These are phyloP conservation scores for Leptinotarsa juncta DNA, from an alignment of 2,888 invertebrate species.

Conservation along the genomic window DNA sequence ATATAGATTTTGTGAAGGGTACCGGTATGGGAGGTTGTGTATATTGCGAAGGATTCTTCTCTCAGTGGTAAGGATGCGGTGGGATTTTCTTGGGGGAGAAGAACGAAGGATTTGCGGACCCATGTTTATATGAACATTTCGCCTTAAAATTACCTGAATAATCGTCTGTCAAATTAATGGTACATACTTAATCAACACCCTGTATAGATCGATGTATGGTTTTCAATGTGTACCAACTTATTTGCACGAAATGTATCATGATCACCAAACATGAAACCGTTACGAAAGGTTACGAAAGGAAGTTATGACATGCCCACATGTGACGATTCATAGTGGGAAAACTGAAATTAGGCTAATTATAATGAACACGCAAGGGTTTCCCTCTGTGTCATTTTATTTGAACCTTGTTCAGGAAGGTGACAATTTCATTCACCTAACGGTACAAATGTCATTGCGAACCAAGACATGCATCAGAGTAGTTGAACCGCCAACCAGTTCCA, in stretches of 20 bases:
- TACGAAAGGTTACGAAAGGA: neutral
- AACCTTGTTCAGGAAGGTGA: neutral
- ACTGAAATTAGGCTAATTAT: constrained; percentile 15
- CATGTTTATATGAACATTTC: too few species aligned
- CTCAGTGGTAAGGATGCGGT: too few species aligned
- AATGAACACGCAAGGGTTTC: constrained; percentile 18
- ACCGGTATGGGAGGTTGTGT: too few species aligned
- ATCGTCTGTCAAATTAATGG: too few species aligned
- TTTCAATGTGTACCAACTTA: neutral
- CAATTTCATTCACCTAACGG: constrained; percentile 16
- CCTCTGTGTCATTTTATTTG: constrained; percentile 2
- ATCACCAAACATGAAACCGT: neutral
- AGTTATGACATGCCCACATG: neutral
- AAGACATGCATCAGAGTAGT: neutral
- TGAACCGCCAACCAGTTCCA: neutral
- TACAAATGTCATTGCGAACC: constrained; percentile 7
- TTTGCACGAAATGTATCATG: neutral
- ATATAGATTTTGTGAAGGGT: too few species aligned
- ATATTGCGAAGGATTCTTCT: too few species aligned
- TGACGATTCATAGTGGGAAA: neutral
- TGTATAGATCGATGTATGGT: too few species aligned
- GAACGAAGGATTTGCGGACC: too few species aligned
- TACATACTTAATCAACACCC: too few species aligned
- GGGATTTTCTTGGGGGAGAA: too few species aligned
- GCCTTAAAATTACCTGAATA: too few species aligned